These are phyloP conservation scores for Anarrhichthys ocellatus DNA, from an alignment of 2,113 vertebrate species.

Conservation along the genomic window DNA sequence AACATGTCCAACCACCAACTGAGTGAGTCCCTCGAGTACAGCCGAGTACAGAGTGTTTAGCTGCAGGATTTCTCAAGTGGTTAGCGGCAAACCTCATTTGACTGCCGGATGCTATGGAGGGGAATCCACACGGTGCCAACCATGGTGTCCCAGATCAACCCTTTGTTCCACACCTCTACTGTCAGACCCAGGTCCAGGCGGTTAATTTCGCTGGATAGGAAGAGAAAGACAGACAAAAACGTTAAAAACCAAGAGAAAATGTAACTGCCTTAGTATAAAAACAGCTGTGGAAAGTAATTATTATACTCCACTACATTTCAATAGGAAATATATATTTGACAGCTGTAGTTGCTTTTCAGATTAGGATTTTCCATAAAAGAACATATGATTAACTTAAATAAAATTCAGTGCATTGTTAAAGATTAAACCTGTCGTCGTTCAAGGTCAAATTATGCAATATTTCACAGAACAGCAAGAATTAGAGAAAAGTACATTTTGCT, in stretches of 20 bases:
- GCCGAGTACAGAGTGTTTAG: background rate
- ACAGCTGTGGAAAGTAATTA: background rate
- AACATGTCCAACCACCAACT: background rate
- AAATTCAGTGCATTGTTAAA: background rate
- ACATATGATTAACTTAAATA: background rate
- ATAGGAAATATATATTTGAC: background rate
- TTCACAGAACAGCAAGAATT: background rate
- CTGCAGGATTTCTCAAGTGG: conserved; percentile 21
- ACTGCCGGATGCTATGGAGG: conserved; percentile 92
- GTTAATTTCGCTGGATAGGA: conserved; percentile 90
- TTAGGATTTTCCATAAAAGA: background rate
- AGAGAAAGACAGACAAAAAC: conserved; percentile 16
- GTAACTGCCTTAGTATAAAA: background rate
- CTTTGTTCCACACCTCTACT: conserved; percentile 98
- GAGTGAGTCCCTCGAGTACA: background rate
- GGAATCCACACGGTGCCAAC: conserved; percentile 98
- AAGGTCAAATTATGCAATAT: background rate
- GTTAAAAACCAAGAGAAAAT: background rate
- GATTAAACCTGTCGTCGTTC: background rate
- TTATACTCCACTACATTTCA: background rate
- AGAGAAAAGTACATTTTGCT: background rate
- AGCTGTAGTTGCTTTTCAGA: background rate
- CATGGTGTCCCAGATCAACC: conserved; percentile 99
- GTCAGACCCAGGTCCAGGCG: conserved; percentile 95
- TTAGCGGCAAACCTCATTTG: conserved; percentile 89